Evolutionary conservation across 2,888 invertebrate species (phyloP), one percentile per base, ranked within the genome.

Genomic region (Saturnia pavonia): DNA sequence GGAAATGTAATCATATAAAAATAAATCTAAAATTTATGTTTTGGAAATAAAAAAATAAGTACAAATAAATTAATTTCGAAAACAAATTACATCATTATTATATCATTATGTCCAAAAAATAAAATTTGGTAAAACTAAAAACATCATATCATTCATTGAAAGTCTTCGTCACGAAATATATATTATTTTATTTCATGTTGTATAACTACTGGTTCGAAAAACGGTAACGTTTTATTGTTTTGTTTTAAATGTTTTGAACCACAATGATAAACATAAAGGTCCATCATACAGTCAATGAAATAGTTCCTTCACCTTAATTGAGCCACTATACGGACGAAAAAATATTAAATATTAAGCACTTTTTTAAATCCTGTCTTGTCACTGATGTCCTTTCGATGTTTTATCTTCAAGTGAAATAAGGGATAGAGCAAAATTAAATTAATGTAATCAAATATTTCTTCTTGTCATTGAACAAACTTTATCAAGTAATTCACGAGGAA

Each of bases 321-420:
- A 54, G 1, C 7, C 22, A 54, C 68, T 63, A 22, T 34, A 45
- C 34, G 69, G 42, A 42, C 25, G 43, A 69, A 54, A 42, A 12
- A 54, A 67, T 66, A 70, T 70, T 43, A n/a, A n/a, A n/a, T n/a
- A n/a, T n/a, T n/a, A n/a, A n/a, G n/a, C n/a, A n/a, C n/a, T n/a
- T n/a, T n/a, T n/a, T n/a, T n/a, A n/a, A n/a, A 43, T 54, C 51
- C 51, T 67, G 51, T 54, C 6, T 51, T 67, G 54, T 57, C 51
- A 45, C 9, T 45, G 19, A 34, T 27, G 3, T 34, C n/a, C 8
- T n/a, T 22, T 0, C 34, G 43, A n/a, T 69, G 51, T 69, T 57
- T 16, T 63, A 34, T 60, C 27, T 27, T 11, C 25, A 22, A 40
- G 22, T 14, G 40, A 66, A 42, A 25, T 66, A 9, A 3, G n/a